phyloP scores from a whole-genome alignment of 1,140 invertebrate species.

The Drosophila obscura region DNA sequence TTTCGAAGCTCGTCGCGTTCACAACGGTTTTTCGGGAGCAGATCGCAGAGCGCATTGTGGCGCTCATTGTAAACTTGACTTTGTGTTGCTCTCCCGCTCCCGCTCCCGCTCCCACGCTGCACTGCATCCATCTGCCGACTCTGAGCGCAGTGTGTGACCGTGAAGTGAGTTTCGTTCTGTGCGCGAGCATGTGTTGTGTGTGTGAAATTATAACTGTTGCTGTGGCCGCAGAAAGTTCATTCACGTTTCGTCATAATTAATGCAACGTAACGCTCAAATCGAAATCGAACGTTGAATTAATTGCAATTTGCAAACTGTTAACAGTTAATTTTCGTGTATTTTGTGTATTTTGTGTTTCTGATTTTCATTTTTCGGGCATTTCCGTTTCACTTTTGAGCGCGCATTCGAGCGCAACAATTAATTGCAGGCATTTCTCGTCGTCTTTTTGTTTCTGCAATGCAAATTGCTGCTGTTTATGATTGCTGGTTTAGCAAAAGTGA shows the following conservation, averaged over 20 bases:
- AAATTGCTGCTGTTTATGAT: constrained; percentile 52
- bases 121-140: constrained; percentile 32
- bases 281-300: constrained; percentile 71
- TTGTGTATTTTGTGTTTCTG: constrained; percentile 34
- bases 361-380: constrained; percentile 59
- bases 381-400: constrained; percentile 63
- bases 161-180: constrained; percentile 63
- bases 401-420: constrained; percentile 77
- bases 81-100: constrained; percentile 15
- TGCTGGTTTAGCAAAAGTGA: constrained; percentile 55
- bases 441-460: constrained; percentile 16
- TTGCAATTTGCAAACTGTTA: constrained; percentile 67
- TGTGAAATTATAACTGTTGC: constrained; percentile 33
- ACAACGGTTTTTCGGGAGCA: constrained; percentile 43
- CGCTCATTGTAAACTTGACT: constrained; percentile 44
- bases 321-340: constrained; percentile 14
- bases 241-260: constrained; percentile 71
- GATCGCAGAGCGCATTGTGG: not conserved
- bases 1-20: constrained; percentile 58
- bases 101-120: constrained; percentile 18
- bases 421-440: constrained; percentile 45
- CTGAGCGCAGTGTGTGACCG: constrained; percentile 32
- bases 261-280: constrained; percentile 61
- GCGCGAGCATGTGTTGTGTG: constrained; percentile 12
- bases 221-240: constrained; percentile 62